These are phyloP conservation scores for Heterochromis multidens DNA, from an alignment of 2,113 vertebrate genomes.

Conservation along the genomic window DNA sequence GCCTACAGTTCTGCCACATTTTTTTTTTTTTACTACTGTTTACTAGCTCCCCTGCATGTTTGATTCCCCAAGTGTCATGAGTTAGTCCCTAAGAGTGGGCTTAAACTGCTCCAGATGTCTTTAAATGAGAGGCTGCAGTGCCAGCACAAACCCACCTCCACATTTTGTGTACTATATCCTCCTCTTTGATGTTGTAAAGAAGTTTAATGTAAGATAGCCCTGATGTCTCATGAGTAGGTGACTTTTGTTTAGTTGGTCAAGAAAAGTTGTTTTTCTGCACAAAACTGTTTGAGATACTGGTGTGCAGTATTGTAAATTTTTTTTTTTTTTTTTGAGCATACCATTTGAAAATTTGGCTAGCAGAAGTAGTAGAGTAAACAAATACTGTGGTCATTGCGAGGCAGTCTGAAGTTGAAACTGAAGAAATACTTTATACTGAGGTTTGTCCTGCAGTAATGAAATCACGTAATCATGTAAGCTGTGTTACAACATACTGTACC, in stretches of 20 bases:
- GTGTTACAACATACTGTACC: background rate
- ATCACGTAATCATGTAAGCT: background rate
- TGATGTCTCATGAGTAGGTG: conserved; percentile 37
- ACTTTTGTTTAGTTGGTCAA: conserved; percentile 43
- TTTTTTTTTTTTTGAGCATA: conserved; percentile 9
- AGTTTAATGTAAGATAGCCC: conserved; percentile 23
- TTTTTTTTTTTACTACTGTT: conserved; percentile 9
- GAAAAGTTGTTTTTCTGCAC: conserved; percentile 8
- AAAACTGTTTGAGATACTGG: conserved; percentile 36
- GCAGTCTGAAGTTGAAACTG: background rate
- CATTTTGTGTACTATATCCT: conserved; percentile 39
- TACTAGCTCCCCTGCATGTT: conserved; percentile 47
- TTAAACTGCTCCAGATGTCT: conserved; percentile 77
- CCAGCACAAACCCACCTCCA: conserved; percentile 64
- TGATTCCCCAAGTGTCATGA: conserved; percentile 63
- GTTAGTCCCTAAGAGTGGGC: conserved; percentile 50
- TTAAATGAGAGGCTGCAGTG: conserved; percentile 60
- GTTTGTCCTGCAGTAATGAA: background rate
- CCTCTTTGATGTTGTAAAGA: conserved; percentile 63
- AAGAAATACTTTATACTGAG: background rate
- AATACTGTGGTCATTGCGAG: conserved; percentile 43
- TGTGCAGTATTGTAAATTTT: conserved; percentile 45
- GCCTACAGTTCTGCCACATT: background rate
- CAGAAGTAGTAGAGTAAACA: conserved; percentile 38
- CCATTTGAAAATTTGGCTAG: conserved; percentile 5